Evolutionary conservation across 2,113 vertebrate genomes (phyloP).

Genomic region (Cygnus atratus): DNA sequence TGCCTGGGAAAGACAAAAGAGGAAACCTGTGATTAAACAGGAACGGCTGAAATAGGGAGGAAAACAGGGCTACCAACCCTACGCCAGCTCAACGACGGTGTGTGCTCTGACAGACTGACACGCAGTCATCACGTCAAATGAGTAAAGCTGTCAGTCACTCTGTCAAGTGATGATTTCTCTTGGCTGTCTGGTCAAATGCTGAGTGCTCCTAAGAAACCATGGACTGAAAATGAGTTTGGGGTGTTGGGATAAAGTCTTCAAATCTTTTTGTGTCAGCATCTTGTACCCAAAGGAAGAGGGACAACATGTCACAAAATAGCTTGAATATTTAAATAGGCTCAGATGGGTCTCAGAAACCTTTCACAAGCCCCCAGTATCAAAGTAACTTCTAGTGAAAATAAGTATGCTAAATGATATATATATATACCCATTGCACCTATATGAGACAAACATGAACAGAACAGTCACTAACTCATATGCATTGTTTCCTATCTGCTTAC

Average conservation of each 20-base stretch:
- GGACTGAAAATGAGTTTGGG: not conserved
- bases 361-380: not conserved
- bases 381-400: not conserved
- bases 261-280: not conserved
- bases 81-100: not conserved
- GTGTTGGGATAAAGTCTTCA: not conserved
- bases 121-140: not conserved
- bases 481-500: not conserved
- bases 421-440: not conserved
- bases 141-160: conserved; percentile 2
- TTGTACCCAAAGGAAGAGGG: not conserved
- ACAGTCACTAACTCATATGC: fast-evolving
- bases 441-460: not conserved
- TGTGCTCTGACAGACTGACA: not conserved
- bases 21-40: not conserved
- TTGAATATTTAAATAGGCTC: not conserved
- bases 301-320: not conserved
- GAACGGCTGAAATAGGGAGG: not conserved
- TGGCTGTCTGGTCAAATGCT: not conserved
- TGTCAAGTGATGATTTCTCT: not conserved
- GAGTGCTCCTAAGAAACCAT: not conserved
- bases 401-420: not conserved
- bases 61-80: fast-evolving
- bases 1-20: conserved; percentile 48
- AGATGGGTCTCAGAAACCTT: not conserved